Conservation (phyloP, 2,113 vertebrate species). For the Planiliza haematocheilus region DNA sequence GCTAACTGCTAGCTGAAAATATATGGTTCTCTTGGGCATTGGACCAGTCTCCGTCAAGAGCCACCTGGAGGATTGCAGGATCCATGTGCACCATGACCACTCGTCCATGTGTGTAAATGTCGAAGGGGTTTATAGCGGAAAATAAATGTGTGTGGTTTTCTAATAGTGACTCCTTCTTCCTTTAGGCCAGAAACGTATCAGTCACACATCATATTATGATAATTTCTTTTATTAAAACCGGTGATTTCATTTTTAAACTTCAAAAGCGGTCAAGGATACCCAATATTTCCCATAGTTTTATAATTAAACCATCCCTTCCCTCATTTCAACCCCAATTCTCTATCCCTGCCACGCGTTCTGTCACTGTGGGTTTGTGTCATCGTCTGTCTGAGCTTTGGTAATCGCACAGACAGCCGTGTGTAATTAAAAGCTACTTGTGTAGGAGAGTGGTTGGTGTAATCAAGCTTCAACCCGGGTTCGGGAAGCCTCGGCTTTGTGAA, state of each 20-base stretch:
- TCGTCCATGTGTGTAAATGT: no score
- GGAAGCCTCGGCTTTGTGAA: conserved; percentile 17
- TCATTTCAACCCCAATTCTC: not conserved
- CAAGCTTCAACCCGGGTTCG: conserved; percentile 12
- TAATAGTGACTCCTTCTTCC: no score
- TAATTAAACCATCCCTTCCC: not conserved
- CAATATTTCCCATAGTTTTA: not conserved
- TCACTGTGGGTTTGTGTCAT: conserved; percentile 28
- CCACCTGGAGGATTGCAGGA: no score
- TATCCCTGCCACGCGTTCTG: not conserved
- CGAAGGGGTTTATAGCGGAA: no score
- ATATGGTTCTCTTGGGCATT: no score
- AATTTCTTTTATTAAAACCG: no score
- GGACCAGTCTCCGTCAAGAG: no score
- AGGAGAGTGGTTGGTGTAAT: conserved; percentile 26
- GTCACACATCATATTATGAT: no score
- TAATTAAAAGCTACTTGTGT: conserved; percentile 49
- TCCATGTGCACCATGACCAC: no score
- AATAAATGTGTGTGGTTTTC: no score
- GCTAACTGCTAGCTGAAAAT: no score
- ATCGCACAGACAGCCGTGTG: conserved; percentile 42
- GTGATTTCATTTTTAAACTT: not conserved
- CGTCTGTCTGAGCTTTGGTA: conserved; percentile 3
- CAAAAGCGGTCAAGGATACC: not conserved
- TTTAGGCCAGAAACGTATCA: no score